Conservation (phyloP, 2,888 invertebrate species). For the Craniophora ligustri region DNA sequence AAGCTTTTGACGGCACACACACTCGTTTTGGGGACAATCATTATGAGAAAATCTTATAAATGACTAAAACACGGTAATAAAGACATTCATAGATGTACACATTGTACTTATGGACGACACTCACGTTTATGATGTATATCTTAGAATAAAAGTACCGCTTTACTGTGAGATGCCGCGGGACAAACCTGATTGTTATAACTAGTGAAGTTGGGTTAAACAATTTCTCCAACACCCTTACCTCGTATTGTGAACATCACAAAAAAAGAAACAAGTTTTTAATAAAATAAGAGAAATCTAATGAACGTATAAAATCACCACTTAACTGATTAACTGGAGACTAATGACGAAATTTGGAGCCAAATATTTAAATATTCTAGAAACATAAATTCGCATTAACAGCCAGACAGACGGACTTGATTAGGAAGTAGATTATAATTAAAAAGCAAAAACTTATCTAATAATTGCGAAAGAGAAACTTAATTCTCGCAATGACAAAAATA, state of each 20-base stretch:
- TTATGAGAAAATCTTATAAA: constrained; percentile 89
- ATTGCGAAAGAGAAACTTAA: constrained; percentile 1
- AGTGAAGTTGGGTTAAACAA: constrained; percentile 58
- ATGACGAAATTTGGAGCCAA: constrained; percentile 11
- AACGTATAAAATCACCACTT: constrained; percentile 29
- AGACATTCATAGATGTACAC: constrained; percentile 88
- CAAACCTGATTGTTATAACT: constrained; percentile 77
- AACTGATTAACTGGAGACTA: constrained; percentile 21
- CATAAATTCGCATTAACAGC: constrained; percentile 13
- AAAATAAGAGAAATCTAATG: constrained; percentile 20
- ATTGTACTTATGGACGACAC: constrained; percentile 85
- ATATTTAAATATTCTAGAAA: constrained; percentile 8
- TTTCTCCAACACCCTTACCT: constrained; percentile 53
- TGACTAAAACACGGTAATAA: constrained; percentile 87
- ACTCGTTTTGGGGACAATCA: constrained; percentile 88
- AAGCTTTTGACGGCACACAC: constrained; percentile 85
- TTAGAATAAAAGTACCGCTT: constrained; percentile 88
- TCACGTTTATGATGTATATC: constrained; percentile 87
- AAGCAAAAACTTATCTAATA: constrained; percentile 8
- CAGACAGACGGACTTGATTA: constrained; percentile 11
- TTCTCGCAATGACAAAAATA: not conserved
- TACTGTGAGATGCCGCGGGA: constrained; percentile 80
- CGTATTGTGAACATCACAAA: not conserved
- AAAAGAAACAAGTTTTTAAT: constrained; percentile 39
- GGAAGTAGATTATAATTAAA: constrained; percentile 10